A percentile compares a stretch with the other conserved stretches of the same genome.
Conservation (phyloP, 2,888 invertebrate genomes). For the Candidula unifasciata region DNA sequence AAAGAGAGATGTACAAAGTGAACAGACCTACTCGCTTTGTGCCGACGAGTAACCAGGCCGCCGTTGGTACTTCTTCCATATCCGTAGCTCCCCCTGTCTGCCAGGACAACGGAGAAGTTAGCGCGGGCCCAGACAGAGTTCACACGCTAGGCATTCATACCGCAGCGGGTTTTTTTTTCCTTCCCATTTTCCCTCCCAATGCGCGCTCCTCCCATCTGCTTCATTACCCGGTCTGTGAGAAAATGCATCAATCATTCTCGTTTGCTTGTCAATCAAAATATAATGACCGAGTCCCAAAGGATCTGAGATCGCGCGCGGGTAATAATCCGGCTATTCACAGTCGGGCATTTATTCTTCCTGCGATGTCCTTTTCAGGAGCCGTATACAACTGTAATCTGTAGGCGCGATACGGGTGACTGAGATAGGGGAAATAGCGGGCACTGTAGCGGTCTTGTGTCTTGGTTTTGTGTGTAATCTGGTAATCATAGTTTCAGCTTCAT, state of each 20-base stretch:
- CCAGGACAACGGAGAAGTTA: conserved; percentile 7
- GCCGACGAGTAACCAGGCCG: conserved; percentile 23
- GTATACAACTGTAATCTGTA: conserved; percentile 45
- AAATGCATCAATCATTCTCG: conserved; percentile 66
- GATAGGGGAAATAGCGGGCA: too few species aligned
- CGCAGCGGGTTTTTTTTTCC: not conserved
- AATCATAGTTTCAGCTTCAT: too few species aligned
- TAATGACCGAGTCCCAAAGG: conserved; percentile 22
- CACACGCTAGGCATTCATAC: conserved; percentile 61
- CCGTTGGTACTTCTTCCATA: conserved; percentile 31
- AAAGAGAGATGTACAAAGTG: too few species aligned
- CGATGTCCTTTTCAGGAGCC: conserved; percentile 49
- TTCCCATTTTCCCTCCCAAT: conserved; percentile 52
- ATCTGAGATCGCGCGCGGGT: conserved; percentile 13
- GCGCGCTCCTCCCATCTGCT: conserved; percentile 62
- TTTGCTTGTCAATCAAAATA: conserved; percentile 68
- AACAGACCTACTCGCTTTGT: conserved; percentile 30
- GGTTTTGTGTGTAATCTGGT: not conserved
- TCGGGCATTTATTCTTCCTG: conserved; percentile 30
- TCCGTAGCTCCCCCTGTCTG: conserved; percentile 20
- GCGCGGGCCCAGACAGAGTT: conserved; percentile 43
- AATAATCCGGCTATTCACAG: conserved; percentile 55
- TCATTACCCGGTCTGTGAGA: conserved; percentile 47
- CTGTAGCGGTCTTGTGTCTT: too few species aligned
- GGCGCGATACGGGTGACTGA: conserved; percentile 40